Evolutionary conservation across 2,113 vertebrate species (phyloP).

Genomic region (Nibea coibor): DNA sequence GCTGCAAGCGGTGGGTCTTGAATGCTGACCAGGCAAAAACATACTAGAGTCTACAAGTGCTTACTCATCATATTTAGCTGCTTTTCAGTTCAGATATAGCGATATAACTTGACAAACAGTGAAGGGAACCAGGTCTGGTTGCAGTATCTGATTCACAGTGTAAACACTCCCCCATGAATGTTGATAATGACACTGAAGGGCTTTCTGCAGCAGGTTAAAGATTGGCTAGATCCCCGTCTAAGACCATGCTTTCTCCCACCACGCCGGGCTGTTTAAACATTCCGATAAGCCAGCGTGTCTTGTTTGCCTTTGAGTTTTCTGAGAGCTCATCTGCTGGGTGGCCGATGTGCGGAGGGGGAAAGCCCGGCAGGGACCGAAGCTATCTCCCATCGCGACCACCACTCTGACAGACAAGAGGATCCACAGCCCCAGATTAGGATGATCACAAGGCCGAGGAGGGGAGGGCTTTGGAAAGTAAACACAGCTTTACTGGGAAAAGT

Average conservation of each 20-base stretch:
- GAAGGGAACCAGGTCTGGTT: slow-evolving; percentile 4
- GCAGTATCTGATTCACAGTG: slow-evolving; percentile 26
- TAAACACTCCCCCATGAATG: slow-evolving; percentile 43
- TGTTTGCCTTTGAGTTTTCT: slow-evolving; percentile 72
- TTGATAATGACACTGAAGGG: slow-evolving; percentile 46
- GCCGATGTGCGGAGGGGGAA: slow-evolving; percentile 29
- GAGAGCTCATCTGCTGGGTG: slow-evolving; percentile 63
- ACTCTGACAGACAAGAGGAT: slow-evolving; percentile 22
- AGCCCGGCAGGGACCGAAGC: slow-evolving; percentile 29
- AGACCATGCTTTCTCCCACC: slow-evolving; percentile 42
- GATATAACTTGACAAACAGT: slow-evolving; percentile 41
- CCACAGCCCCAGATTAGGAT: slow-evolving; percentile 58
- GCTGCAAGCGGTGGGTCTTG: slow-evolving; percentile 8
- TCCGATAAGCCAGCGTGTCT: slow-evolving; percentile 64
- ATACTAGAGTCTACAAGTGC: slow-evolving; percentile 8
- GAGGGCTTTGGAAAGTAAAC: slow-evolving; percentile 43
- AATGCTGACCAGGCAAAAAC: slow-evolving; percentile 49
- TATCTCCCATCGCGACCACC: slow-evolving; percentile 36
- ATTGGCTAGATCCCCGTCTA: slow-evolving; percentile 36
- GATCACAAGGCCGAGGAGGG: slow-evolving; percentile 35
- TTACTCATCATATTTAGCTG: slow-evolving; percentile 37
- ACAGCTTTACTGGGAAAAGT: slow-evolving; percentile 6
- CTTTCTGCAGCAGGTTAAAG: slow-evolving; percentile 50
- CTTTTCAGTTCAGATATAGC: slow-evolving; percentile 21
- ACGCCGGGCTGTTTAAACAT: slow-evolving; percentile 63